Conservation (phyloP, 2,888 invertebrate species). For the Cecidostiba fungosa region DNA sequence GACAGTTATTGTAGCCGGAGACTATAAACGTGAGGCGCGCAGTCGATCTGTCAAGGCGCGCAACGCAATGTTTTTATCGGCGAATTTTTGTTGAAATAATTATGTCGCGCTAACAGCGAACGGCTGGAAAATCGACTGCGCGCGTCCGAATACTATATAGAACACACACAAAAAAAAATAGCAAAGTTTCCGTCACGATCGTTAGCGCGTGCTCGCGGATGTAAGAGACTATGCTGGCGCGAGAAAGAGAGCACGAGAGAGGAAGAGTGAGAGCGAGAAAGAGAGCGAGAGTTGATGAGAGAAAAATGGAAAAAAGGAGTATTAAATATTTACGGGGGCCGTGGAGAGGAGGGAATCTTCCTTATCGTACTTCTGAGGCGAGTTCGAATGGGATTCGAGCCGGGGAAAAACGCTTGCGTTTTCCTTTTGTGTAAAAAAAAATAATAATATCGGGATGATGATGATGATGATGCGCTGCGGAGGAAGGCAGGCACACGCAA, state of each 20-base stretch:
- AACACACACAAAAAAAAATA: constrained; percentile 52
- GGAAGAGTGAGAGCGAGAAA: constrained; percentile 64
- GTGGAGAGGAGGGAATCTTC: constrained; percentile 78
- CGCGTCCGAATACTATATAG: constrained; percentile 16
- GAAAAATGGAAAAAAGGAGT: constrained; percentile 74
- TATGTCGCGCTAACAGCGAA: neutral
- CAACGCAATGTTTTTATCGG: neutral
- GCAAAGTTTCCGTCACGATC: constrained; percentile 45
- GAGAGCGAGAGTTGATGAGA: constrained; percentile 52
- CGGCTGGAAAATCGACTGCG: constrained; percentile 3
- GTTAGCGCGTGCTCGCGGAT: constrained; percentile 70
- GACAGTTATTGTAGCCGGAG: constrained; percentile 2
- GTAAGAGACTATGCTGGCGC: constrained; percentile 43
- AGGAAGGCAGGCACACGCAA: neutral
- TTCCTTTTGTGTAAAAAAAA: constrained; percentile 43
- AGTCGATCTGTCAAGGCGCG: neutral
- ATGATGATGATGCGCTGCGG: neutral
- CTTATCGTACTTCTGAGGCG: constrained; percentile 66
- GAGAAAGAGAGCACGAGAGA: constrained; percentile 54
- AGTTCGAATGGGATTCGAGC: constrained; percentile 46
- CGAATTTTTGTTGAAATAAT: constrained; percentile 40
- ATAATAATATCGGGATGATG: neutral
- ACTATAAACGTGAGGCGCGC: neutral
- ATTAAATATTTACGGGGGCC: constrained; percentile 80
- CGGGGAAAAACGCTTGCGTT: constrained; percentile 25